Percentiles rank a stretch among this genome's conserved stretches.
These are phyloP conservation scores for Drosophila helvetica DNA, from an alignment of 2,888 invertebrate genomes.

Conservation along the genomic window DNA sequence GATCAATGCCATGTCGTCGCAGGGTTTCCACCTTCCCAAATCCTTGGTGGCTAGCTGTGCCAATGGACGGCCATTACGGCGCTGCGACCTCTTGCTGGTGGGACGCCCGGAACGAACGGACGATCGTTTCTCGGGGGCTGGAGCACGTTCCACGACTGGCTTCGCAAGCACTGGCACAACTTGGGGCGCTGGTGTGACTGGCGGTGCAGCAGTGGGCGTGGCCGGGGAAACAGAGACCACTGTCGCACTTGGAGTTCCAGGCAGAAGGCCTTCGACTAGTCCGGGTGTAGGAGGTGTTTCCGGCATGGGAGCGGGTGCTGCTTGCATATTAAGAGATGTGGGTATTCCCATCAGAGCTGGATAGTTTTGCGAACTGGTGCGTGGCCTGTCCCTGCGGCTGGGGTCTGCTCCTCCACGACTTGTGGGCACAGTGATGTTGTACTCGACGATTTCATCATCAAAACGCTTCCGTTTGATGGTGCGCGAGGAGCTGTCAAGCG, in stretches of 20 bases:
- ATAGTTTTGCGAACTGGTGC: slow-evolving; percentile 85
- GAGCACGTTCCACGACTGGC: slow-evolving; percentile 63
- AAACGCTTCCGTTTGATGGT: slow-evolving; percentile 98
- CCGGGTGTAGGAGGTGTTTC: slow-evolving; percentile 39
- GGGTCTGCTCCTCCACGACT: slow-evolving; percentile 75
- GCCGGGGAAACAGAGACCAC: slow-evolving; percentile 34
- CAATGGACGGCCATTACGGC: slow-evolving; percentile 76
- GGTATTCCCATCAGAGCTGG: slow-evolving; percentile 45
- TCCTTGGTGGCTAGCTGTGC: slow-evolving; percentile 89
- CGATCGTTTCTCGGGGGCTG: slow-evolving; percentile 60
- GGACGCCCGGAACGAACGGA: slow-evolving; percentile 61
- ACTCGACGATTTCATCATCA: slow-evolving; percentile 98
- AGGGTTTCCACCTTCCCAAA: slow-evolving; percentile 97
- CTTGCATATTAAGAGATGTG: slow-evolving; percentile 9
- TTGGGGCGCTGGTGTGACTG: slow-evolving; percentile 39
- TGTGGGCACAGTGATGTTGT: slow-evolving; percentile 88
- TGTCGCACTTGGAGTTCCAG: slow-evolving; percentile 28
- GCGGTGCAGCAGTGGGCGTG: slow-evolving; percentile 40
- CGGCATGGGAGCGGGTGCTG: slow-evolving; percentile 24
- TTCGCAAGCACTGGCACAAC: slow-evolving; percentile 39
- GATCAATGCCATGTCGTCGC: slow-evolving; percentile 97
- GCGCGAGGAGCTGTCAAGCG: slow-evolving; percentile 91
- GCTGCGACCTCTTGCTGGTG: slow-evolving; percentile 58
- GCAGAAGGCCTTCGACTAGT: slow-evolving; percentile 21
- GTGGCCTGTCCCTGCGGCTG: slow-evolving; percentile 82